phyloP scores from a whole-genome alignment of 2,888 invertebrate genomes.

The Mactromeris polynyma region DNA sequence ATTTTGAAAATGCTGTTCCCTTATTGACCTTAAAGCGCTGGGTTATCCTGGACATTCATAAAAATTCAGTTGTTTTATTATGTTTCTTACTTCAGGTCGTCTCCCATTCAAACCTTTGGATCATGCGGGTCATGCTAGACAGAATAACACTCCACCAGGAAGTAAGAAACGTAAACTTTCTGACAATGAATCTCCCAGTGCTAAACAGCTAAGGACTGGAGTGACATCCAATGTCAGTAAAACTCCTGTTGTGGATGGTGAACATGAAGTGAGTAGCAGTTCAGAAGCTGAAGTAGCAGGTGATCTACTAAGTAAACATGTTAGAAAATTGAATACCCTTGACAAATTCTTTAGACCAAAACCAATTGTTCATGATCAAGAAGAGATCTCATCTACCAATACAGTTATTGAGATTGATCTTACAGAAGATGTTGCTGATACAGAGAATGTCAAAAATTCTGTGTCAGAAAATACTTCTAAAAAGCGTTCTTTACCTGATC shows the following conservation, averaged over 20 bases:
- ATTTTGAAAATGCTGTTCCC: too few relatives aligned
- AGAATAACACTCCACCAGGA: constrained; percentile 63
- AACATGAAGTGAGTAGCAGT: constrained; percentile 83
- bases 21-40: too few relatives aligned
- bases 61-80: background rate
- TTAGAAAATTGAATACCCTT: constrained; percentile 65
- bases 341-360: constrained; percentile 68
- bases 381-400: constrained; percentile 81
- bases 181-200: constrained; percentile 75
- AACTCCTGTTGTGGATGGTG: constrained; percentile 61
- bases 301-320: constrained; percentile 49
- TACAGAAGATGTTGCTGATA: constrained; percentile 57
- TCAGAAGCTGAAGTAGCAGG: constrained; percentile 78
- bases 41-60: background rate
- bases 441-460: background rate
- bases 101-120: constrained; percentile 74
- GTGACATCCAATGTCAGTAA: background rate
- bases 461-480: background rate
- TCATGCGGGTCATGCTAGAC: constrained; percentile 52
- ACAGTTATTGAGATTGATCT: constrained; percentile 77
- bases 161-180: constrained; percentile 76
- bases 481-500: background rate
- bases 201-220: constrained; percentile 70
- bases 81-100: constrained; percentile 59
- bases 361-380: constrained; percentile 52